These are phyloP conservation scores for Amphiduros pacificus DNA, from an alignment of 2,888 invertebrate species.

Conservation along the genomic window DNA sequence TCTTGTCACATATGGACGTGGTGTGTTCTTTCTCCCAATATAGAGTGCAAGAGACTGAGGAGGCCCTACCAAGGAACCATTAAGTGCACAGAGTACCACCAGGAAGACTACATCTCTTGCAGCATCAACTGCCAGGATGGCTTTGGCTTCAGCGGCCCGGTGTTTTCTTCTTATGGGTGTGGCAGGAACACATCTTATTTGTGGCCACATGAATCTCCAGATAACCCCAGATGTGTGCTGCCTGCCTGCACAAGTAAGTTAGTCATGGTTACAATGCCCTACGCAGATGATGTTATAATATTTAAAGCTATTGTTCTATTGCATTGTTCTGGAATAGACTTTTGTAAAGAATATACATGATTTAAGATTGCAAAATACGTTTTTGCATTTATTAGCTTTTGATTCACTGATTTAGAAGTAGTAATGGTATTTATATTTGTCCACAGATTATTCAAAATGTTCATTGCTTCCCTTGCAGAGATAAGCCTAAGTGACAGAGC, in stretches of 20 bases:
- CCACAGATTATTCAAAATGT: background rate
- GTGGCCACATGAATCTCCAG: conserved; percentile 30
- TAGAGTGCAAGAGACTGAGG: conserved; percentile 21
- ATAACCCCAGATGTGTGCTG: conserved; percentile 28
- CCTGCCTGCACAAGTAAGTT: conserved; percentile 25
- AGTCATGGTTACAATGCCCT: no score
- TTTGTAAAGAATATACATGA: background rate
- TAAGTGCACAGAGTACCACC: conserved; percentile 37
- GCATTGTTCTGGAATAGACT: background rate
- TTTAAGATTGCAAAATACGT: background rate
- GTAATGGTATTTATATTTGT: background rate
- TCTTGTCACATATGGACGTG: no score
- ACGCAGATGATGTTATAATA: background rate
- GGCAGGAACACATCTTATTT: conserved; percentile 26
- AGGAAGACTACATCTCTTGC: conserved; percentile 37
- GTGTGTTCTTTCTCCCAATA: no score
- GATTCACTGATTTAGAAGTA: no score
- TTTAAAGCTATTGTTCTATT: background rate
- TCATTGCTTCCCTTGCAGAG: background rate
- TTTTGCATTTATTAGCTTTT: background rate
- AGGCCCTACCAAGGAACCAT: conserved; percentile 45
- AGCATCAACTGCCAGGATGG: conserved; percentile 32
- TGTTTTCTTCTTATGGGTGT: conserved; percentile 23
- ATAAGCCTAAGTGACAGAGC: conserved; percentile 2
- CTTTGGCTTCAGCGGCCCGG: conserved; percentile 25